Evolutionary conservation across 2,113 vertebrate genomes (phyloP).

Genomic region (Amblyopsis rosae): DNA sequence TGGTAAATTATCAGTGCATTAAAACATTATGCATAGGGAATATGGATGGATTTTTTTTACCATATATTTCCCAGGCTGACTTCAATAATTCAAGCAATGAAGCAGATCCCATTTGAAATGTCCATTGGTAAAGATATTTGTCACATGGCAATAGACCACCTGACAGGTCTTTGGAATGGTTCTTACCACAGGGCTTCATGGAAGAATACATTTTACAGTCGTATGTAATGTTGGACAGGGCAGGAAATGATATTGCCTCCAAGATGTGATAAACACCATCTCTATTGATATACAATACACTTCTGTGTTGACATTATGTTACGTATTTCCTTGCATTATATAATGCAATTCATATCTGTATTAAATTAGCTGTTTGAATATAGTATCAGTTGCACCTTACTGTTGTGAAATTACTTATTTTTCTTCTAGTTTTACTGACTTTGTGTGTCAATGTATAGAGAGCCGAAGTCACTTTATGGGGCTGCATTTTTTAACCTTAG

Average conservation of each 20-base stretch:
- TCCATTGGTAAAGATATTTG: conserved; percentile 58
- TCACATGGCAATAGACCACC: conserved; percentile 58
- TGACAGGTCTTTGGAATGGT: conserved; percentile 51
- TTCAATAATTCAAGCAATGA: conserved; percentile 69
- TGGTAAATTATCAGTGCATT: conserved; percentile 30
- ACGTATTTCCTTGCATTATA: conserved; percentile 15
- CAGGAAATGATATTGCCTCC: conserved; percentile 7
- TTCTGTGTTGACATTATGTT: background rate
- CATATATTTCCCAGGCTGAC: conserved; percentile 58
- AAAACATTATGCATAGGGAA: conserved; percentile 49
- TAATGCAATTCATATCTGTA: too few relatives aligned
- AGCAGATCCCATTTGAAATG: conserved; percentile 57
- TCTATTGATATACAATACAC: background rate
- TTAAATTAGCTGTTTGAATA: too few relatives aligned
- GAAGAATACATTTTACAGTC: conserved; percentile 10
- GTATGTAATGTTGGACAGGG: background rate
- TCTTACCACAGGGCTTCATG: conserved; percentile 18
- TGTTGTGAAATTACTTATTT: too few relatives aligned
- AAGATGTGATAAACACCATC: conserved; percentile 1
- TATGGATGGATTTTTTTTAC: conserved; percentile 47
- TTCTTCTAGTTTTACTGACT: too few relatives aligned
- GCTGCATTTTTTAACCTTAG: too few relatives aligned
- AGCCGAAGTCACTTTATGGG: too few relatives aligned
- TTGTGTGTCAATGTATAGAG: too few relatives aligned
- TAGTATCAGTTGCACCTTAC: too few relatives aligned